Percentiles rank a stretch among this genome's conserved stretches.
Conservation (phyloP, 2,888 invertebrate species). For the Aleiodes testaceus region DNA sequence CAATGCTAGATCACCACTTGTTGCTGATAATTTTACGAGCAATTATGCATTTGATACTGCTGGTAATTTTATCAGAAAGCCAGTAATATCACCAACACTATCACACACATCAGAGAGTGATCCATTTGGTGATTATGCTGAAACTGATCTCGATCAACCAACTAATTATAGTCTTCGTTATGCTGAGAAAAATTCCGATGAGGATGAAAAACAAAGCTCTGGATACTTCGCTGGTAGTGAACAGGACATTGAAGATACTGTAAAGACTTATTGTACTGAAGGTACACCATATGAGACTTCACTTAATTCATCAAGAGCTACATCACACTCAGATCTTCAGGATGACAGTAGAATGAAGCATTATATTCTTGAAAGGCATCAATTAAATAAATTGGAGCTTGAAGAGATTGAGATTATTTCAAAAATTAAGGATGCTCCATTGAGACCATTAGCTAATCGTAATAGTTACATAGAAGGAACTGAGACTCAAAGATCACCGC, state of each 20-base stretch:
- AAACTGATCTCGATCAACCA: conserved; percentile 76
- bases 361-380: conserved; percentile 41
- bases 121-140: conserved; percentile 64
- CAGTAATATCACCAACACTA: conserved; percentile 51
- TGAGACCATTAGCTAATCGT: neutral
- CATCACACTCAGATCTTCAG: conserved; percentile 89
- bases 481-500: neutral
- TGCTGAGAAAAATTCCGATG: conserved; percentile 85
- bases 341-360: conserved; percentile 65
- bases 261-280: conserved; percentile 93
- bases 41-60: neutral
- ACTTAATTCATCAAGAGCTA: conserved; percentile 84
- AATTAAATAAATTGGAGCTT: conserved; percentile 33
- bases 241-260: conserved; percentile 80
- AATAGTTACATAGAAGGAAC: neutral
- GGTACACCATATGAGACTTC: conserved; percentile 86
- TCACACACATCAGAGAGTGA: conserved; percentile 52
- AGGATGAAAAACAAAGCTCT: conserved; percentile 65
- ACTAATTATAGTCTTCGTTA: conserved; percentile 93
- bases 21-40: conserved; percentile 4
- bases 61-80: conserved; percentile 21
- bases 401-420: conserved; percentile 28
- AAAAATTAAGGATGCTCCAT: neutral
- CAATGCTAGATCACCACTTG: conserved; percentile 37
- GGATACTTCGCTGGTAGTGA: conserved; percentile 59